phyloP scores from a whole-genome alignment of 2,113 vertebrate species.

The Hemiscyllium ocellatum region DNA sequence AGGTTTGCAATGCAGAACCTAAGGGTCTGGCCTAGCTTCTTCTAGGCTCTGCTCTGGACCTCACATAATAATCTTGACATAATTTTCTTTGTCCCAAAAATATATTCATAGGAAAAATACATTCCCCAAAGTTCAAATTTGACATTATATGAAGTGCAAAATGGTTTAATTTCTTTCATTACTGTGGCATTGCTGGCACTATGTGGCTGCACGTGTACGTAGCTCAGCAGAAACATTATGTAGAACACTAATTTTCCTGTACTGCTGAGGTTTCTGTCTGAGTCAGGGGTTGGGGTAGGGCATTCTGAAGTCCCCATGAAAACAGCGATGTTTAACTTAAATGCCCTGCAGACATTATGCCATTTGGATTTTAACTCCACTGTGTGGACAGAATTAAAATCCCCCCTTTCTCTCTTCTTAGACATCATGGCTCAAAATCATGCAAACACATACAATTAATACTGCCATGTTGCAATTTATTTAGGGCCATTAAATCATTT shows the following conservation, averaged over 20 bases:
- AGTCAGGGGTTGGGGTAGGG: not conserved
- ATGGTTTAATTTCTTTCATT: not conserved
- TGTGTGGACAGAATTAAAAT: not conserved
- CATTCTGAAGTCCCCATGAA: not conserved
- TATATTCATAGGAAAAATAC: not conserved
- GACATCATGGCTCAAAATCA: not conserved
- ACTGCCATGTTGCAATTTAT: constrained; percentile 21
- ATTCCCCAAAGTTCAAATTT: not conserved
- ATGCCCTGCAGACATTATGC: not conserved
- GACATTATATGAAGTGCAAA: not conserved
- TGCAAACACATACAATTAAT: not conserved
- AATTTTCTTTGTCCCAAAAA: not conserved
- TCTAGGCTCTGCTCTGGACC: not conserved
- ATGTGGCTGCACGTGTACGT: no score
- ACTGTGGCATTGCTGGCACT: not conserved
- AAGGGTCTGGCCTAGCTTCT: not conserved
- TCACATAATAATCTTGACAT: not conserved
- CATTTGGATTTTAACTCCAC: not conserved
- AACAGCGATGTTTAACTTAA: not conserved
- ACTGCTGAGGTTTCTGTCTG: not conserved
- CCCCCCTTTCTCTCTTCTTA: not conserved
- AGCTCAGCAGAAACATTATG: not conserved
- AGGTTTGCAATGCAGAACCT: not conserved
- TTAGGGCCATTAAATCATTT: constrained; percentile 21
- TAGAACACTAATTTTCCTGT: not conserved